Conservation (phyloP, 2,113 vertebrate genomes). For the Neoarius graeffei region DNA sequence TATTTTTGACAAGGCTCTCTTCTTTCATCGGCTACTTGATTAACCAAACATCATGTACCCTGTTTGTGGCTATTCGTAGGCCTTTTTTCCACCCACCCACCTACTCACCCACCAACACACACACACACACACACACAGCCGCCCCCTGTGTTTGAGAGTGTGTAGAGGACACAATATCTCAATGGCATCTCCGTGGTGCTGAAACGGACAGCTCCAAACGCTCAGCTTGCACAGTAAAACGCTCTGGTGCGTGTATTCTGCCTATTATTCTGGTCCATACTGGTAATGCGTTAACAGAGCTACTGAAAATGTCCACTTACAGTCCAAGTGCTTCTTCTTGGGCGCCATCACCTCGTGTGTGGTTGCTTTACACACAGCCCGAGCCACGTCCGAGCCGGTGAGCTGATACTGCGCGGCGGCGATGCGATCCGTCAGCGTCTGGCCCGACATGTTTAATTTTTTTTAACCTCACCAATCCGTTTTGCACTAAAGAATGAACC, state of each 20-base stretch:
- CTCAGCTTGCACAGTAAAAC: neutral
- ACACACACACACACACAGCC: neutral
- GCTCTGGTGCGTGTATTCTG: neutral
- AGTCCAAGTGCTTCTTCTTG: conserved; percentile 91
- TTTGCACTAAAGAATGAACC: conserved; percentile 32
- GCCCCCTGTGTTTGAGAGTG: neutral
- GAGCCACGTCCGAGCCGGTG: conserved; percentile 84
- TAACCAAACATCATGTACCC: neutral
- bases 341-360: conserved; percentile 90
- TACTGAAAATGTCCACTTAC: conserved; percentile 71
- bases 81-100: neutral
- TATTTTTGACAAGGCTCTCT: neutral
- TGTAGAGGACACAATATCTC: conserved; percentile 19
- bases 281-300: neutral
- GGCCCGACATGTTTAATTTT: conserved; percentile 78
- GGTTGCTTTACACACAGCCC: conserved; percentile 87
- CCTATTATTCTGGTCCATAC: neutral
- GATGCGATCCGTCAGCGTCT: conserved; percentile 87
- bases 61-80: conserved; percentile 10
- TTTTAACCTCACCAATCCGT: conserved; percentile 32
- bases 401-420: conserved; percentile 86
- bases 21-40: neutral
- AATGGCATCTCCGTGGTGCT: conserved; percentile 36
- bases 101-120: neutral
- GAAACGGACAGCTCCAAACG: conserved; percentile 48